These are phyloP conservation scores for Parazoanthus atlanticus DNA, from an alignment of 92 coral and sea anemone species.

Conservation along the genomic window DNA sequence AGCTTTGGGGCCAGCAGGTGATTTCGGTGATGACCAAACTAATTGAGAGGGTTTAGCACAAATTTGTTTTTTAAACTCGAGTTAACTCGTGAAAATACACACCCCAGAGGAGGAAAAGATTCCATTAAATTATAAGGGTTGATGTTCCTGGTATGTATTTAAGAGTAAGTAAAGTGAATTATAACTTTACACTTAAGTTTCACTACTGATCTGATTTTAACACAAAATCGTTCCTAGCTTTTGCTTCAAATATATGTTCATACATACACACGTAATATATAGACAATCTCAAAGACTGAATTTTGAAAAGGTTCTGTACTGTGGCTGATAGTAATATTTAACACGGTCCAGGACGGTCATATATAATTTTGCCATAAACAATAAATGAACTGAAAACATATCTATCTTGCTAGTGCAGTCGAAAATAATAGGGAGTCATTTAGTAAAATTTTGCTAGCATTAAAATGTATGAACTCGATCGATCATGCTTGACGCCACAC, in stretches of 20 bases:
- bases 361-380: neutral
- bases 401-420: neutral
- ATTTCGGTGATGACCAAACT: neutral
- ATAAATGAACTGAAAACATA: neutral
- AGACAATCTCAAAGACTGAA: neutral
- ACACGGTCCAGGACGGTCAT: neutral
- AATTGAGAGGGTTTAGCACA: constrained; percentile 14
- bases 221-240: neutral
- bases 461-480: too few species aligned
- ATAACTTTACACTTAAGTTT: neutral
- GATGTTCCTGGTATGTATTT: neutral
- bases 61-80: neutral
- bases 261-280: neutral
- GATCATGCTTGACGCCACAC: neutral
- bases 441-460: neutral
- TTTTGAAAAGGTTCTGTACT: neutral
- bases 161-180: neutral
- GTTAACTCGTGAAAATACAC: neutral
- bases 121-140: neutral
- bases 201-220: neutral
- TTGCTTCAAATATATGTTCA: neutral
- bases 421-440: neutral
- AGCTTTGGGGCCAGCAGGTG: constrained; percentile 21
- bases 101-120: neutral
- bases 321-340: too few species aligned